Conservation (phyloP, 1,140 invertebrate species). For the Apis laboriosa region DNA sequence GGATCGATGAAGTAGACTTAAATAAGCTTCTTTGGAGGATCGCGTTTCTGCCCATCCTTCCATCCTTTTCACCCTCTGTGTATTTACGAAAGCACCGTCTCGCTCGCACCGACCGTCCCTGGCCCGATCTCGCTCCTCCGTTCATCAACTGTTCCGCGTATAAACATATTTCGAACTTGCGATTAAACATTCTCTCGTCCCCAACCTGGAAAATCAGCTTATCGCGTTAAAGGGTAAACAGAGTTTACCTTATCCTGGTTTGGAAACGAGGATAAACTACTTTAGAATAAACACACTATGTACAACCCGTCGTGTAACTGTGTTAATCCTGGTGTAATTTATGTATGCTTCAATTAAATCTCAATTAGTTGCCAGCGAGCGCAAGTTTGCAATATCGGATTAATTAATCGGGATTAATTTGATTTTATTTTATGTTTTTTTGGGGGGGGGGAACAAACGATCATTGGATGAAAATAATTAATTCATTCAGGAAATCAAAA, state of each 20-base stretch:
- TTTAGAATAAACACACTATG: background rate
- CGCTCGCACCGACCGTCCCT: background rate
- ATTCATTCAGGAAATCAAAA: no score
- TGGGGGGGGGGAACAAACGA: no score
- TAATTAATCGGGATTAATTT: no score
- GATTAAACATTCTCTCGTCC: constrained; percentile 45
- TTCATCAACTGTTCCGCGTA: constrained; percentile 44
- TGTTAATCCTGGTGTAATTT: constrained; percentile 2
- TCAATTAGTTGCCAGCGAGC: no score
- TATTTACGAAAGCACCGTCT: constrained; percentile 54
- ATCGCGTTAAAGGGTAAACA: constrained; percentile 11
- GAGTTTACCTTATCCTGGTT: no score
- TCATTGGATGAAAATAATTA: no score
- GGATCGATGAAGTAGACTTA: constrained; percentile 51
- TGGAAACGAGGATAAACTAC: constrained; percentile 1
- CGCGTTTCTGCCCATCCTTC: constrained; percentile 39
- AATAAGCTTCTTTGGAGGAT: constrained; percentile 51
- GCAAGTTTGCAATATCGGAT: background rate
- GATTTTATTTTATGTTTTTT: no score
- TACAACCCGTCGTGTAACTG: background rate
- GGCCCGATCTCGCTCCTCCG: constrained; percentile 55
- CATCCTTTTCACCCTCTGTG: constrained; percentile 57
- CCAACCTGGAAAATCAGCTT: constrained; percentile 37
- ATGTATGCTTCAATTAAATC: background rate
- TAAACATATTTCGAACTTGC: constrained; percentile 35